These are phyloP conservation scores for Urophycis tenuis DNA, from an alignment of 2,797 vertebrate genomes.

Conservation along the genomic window DNA sequence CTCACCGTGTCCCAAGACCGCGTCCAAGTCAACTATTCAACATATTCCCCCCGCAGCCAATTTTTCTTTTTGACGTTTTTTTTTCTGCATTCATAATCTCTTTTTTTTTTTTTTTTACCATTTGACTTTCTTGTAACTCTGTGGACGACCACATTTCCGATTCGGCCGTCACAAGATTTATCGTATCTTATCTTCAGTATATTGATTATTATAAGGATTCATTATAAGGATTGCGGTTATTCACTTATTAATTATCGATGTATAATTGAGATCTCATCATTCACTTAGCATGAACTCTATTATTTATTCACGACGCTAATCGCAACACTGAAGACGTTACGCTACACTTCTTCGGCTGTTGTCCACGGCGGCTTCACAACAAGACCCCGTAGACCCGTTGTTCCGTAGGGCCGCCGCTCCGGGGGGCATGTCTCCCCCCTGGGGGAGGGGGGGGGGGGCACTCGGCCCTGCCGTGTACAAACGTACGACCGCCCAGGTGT, in stretches of 20 bases:
- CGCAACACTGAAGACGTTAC: background rate
- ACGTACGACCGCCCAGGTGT: conserved; percentile 55
- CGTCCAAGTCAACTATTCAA: background rate
- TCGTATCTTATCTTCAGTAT: background rate
- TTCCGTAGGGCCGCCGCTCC: background rate
- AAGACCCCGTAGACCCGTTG: background rate
- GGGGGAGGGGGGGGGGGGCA: no score
- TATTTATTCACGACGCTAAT: no score
- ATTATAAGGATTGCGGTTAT: background rate
- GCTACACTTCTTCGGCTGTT: no score
- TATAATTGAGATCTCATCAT: background rate
- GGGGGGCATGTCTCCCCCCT: no score
- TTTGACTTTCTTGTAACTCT: background rate
- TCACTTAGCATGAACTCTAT: no score
- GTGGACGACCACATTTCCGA: background rate
- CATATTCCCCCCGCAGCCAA: background rate
- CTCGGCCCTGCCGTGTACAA: conserved; percentile 33
- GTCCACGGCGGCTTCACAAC: background rate
- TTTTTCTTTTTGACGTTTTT: background rate
- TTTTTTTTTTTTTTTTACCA: background rate
- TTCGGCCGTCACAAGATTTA: background rate
- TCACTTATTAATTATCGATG: background rate
- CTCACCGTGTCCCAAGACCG: background rate
- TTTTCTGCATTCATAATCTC: background rate
- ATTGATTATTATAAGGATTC: no score